Evolutionary conservation across 2,113 vertebrate species (phyloP).

Genomic region (Aramus guarauna): DNA sequence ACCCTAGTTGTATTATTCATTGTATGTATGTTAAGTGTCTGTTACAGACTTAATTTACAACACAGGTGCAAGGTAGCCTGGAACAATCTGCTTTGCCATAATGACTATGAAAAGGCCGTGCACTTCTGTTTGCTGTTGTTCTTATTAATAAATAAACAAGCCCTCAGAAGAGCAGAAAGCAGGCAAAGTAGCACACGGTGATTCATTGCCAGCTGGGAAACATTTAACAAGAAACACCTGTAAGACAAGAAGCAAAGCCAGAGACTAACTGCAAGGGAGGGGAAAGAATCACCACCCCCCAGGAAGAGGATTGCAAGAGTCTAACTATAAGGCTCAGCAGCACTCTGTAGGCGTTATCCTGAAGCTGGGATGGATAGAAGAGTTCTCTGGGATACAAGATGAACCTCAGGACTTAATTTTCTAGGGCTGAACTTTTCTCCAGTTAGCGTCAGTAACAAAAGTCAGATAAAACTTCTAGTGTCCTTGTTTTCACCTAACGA

Average conservation of each 20-base stretch:
- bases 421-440: background rate
- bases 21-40: background rate
- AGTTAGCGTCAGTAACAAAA: background rate
- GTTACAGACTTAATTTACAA: constrained; percentile 8
- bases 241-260: background rate
- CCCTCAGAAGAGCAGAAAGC: background rate
- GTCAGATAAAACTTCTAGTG: background rate
- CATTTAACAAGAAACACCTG: background rate
- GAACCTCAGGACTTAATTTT: background rate
- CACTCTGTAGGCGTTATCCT: background rate
- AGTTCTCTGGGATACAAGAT: background rate
- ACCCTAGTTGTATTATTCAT: background rate
- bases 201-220: background rate
- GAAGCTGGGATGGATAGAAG: background rate
- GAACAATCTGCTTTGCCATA: background rate
- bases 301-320: background rate
- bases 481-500: background rate
- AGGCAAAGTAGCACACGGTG: background rate
- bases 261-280: background rate
- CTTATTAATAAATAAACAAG: constrained; percentile 39
- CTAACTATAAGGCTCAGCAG: background rate
- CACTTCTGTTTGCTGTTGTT: background rate
- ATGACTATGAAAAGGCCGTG: background rate
- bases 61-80: background rate
- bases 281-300: background rate